Evolutionary conservation across 2,113 vertebrate genomes (phyloP).

Genomic region (Cyanoliseus patagonus): DNA sequence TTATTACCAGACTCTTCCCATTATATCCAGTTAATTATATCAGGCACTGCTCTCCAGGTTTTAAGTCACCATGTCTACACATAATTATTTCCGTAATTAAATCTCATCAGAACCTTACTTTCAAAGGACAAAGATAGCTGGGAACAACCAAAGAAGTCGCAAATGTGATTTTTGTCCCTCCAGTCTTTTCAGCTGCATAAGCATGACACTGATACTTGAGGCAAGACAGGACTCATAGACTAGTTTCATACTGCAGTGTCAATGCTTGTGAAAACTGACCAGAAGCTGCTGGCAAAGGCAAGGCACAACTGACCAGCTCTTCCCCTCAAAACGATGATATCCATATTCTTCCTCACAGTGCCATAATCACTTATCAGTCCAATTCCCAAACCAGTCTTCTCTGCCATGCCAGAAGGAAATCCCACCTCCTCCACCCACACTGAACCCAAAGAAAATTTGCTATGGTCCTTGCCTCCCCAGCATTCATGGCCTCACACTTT

Average conservation of each 20-base stretch:
- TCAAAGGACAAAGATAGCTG: not conserved
- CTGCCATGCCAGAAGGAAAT: not conserved
- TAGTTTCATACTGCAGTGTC: not conserved
- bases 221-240: not conserved
- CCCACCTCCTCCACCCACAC: not conserved
- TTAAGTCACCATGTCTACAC: not conserved
- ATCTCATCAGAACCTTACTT: not conserved
- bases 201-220: rapidly evolving
- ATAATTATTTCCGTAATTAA: not conserved
- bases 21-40: not conserved
- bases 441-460: not conserved
- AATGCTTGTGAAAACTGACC: not conserved
- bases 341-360: not conserved
- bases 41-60: rapidly evolving
- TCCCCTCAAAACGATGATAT: not conserved
- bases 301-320: not conserved
- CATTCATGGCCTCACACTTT: not conserved
- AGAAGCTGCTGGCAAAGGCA: not conserved
- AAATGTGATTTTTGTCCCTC: not conserved
- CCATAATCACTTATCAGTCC: not conserved
- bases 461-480: not conserved
- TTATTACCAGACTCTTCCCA: not conserved
- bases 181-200: not conserved
- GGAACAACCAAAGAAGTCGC: not conserved
- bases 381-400: not conserved